Evolutionary conservation across 37 sponge, comb jelly and placozoan species (phyloP).

Genomic region (Geodia barretti): DNA sequence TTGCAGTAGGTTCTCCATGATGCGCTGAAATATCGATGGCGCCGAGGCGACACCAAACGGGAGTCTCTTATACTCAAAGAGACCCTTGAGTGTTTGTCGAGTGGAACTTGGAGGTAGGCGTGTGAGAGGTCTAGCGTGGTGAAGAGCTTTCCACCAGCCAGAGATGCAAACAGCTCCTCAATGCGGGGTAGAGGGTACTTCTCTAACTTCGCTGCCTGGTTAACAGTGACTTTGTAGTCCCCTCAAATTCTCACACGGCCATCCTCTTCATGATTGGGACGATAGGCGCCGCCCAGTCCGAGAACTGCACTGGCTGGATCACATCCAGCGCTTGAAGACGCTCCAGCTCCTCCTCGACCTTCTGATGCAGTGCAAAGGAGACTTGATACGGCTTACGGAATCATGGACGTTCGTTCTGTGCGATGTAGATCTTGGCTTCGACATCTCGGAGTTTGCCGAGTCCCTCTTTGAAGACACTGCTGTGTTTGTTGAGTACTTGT

Average conservation of each 20-base stretch:
- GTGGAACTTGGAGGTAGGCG: slow-evolving; percentile 42
- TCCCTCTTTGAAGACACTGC: slow-evolving; percentile 16
- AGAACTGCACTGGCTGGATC: slow-evolving; percentile 26
- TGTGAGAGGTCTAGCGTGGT: slow-evolving; percentile 53
- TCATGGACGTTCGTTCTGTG: slow-evolving; percentile 19
- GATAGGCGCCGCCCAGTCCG: slow-evolving; percentile 61
- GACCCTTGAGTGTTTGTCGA: slow-evolving; percentile 59
- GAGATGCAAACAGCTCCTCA: slow-evolving; percentile 25
- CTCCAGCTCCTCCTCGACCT: slow-evolving; percentile 37
- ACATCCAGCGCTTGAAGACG: slow-evolving; percentile 32
- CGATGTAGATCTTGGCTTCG: slow-evolving; percentile 16
- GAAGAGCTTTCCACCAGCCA: slow-evolving; percentile 56
- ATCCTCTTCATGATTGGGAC: slow-evolving; percentile 53
- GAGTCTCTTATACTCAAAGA: too few relatives aligned
- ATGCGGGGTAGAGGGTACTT: slow-evolving; percentile 48
- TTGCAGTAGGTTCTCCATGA: slow-evolving; percentile 39
- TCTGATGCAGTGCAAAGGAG: slow-evolving; percentile 17
- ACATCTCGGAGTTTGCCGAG: slow-evolving; percentile 14
- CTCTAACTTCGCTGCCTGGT: slow-evolving; percentile 39
- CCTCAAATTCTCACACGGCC: slow-evolving; percentile 53
- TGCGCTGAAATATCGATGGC: slow-evolving; percentile 30
- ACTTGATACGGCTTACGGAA: slow-evolving; percentile 22
- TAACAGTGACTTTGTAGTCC: slow-evolving; percentile 56
- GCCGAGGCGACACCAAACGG: too few relatives aligned
- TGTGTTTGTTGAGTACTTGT: slow-evolving; percentile 19